Evolutionary conservation across 2,113 vertebrate species (phyloP).

Genomic region (Fulmarus glacialis): DNA sequence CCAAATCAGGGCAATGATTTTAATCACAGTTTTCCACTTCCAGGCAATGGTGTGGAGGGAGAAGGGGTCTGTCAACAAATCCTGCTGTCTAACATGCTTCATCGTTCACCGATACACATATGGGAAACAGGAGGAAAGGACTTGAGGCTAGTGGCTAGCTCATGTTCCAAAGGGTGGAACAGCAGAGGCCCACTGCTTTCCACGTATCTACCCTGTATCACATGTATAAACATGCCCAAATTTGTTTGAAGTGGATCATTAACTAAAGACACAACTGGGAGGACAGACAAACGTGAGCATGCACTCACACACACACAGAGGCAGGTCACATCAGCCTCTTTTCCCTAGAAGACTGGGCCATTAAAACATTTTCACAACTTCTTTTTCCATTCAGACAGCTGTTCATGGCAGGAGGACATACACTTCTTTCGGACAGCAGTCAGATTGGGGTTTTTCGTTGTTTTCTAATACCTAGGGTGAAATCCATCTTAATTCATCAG

Average conservation of each 20-base stretch:
- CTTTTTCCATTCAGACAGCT: not conserved
- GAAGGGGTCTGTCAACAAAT: not conserved
- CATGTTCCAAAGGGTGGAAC: not conserved
- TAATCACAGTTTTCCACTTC: not conserved
- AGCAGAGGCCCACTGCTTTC: not conserved
- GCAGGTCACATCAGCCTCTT: not conserved
- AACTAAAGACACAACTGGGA: not conserved
- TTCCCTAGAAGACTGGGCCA: not conserved
- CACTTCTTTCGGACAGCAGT: not conserved
- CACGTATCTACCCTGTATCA: rapidly evolving
- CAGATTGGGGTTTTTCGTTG: not conserved
- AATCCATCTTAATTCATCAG: not conserved
- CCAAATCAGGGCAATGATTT: not conserved
- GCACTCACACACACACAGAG: no score
- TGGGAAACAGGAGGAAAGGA: not conserved
- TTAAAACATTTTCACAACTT: not conserved
- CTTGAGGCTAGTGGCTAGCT: not conserved
- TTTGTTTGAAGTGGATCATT: not conserved
- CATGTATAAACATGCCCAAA: not conserved
- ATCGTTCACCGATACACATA: not conserved
- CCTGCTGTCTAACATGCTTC: not conserved
- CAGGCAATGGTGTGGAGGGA: not conserved
- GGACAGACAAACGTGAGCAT: not conserved
- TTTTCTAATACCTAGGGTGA: not conserved
- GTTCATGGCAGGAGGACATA: not conserved